Conservation (phyloP, 2,113 vertebrate genomes). For the Ctenomys sociabilis region DNA sequence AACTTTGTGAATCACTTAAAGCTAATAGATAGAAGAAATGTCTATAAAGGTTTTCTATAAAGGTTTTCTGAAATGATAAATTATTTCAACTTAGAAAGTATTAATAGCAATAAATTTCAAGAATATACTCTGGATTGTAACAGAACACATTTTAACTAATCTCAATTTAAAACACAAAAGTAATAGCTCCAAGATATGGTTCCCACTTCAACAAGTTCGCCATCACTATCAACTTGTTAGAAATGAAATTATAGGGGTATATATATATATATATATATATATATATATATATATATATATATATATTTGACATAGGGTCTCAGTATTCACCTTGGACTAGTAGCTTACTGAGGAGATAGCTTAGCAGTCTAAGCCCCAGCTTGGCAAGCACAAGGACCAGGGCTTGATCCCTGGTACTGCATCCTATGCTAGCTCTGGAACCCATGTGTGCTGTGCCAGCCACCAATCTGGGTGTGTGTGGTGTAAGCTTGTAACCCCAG, state of each 20-base stretch:
- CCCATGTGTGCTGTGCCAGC: too few species aligned
- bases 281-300: too few species aligned
- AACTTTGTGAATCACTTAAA: constrained; percentile 1
- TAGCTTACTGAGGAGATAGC: background rate
- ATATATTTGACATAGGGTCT: too few species aligned
- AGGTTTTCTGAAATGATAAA: background rate
- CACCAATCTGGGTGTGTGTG: too few species aligned
- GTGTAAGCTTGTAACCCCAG: too few species aligned
- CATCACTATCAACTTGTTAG: background rate
- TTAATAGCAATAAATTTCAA: constrained; percentile 1
- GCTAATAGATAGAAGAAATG: background rate
- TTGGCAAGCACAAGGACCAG: too few species aligned
- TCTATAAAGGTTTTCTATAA: background rate
- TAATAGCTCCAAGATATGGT: background rate
- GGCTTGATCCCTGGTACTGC: too few species aligned
- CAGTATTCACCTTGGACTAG: too few species aligned
- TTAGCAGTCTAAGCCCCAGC: too few species aligned
- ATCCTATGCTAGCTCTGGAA: too few species aligned
- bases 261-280: too few species aligned
- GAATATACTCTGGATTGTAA: constrained; percentile 12
- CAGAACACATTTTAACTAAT: background rate
- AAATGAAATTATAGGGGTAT: background rate
- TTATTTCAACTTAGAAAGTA: background rate
- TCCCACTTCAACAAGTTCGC: background rate
- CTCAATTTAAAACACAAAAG: background rate